A percentile compares a stretch with the other conserved stretches of the same genome.
phyloP scores from a whole-genome alignment of 2,113 vertebrate genomes.

The Bettongia penicillata region DNA sequence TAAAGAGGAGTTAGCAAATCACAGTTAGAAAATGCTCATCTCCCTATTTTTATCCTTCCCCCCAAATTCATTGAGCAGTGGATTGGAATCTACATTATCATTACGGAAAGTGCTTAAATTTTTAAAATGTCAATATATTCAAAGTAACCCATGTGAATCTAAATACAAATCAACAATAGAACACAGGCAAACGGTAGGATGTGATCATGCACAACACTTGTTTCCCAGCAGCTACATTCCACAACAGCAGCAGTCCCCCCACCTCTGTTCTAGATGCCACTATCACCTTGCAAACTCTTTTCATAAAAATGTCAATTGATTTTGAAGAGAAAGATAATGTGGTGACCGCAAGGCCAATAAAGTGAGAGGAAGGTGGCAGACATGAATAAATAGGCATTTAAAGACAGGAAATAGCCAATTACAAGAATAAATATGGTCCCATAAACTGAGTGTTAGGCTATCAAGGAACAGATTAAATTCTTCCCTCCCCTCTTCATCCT shows the following conservation, averaged over 20 bases:
- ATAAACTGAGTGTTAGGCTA: conserved; percentile 27
- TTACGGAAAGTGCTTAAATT: neutral
- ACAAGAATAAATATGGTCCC: conserved; percentile 60
- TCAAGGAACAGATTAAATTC: conserved; percentile 57
- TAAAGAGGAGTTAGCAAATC: neutral
- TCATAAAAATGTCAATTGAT: conserved; percentile 77
- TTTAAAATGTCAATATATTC: conserved; percentile 37
- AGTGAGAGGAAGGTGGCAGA: conserved; percentile 64
- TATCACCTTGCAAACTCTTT: conserved; percentile 70
- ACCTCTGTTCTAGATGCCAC: neutral
- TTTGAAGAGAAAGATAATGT: conserved; percentile 78
- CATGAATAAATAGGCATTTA: conserved; percentile 80
- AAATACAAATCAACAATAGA: conserved; percentile 27
- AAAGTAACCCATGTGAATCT: neutral
- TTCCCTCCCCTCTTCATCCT: conserved; percentile 29
- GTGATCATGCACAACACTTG: neutral
- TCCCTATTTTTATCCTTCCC: neutral
- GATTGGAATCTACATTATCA: neutral
- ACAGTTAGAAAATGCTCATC: neutral
- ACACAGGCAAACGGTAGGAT: neutral
- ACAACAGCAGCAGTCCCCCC: conserved; percentile 4
- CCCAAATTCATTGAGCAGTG: conserved; percentile 29
- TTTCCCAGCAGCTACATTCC: neutral
- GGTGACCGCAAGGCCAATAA: conserved; percentile 67
- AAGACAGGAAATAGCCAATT: conserved; percentile 79